Conservation (phyloP, 2,797 vertebrate genomes). For the Catamblyrhynchus diadema region DNA sequence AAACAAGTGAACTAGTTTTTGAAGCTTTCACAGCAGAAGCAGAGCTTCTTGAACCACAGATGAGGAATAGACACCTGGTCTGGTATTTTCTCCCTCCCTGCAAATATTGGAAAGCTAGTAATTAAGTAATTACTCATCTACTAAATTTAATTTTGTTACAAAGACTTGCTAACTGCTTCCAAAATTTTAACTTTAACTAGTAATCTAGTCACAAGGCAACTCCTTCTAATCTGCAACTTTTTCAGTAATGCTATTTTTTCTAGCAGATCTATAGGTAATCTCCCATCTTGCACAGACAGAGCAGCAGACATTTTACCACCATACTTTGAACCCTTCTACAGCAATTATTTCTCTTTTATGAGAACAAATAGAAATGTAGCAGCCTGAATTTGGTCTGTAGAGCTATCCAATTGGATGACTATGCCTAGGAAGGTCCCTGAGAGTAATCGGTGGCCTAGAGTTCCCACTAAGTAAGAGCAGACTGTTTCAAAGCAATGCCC, state of each 20-base stretch:
- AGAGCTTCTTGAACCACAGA: neutral
- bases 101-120: neutral
- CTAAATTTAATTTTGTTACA: neutral
- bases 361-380: neutral
- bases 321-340: neutral
- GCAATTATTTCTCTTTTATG: neutral
- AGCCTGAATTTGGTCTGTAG: neutral
- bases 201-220: neutral
- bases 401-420: fast-evolving
- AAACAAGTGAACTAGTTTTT: neutral
- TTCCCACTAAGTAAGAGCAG: neutral
- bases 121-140: neutral
- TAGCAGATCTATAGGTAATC: neutral
- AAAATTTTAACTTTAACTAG: neutral
- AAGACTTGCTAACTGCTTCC: neutral
- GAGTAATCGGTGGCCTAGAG: fast-evolving
- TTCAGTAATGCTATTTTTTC: neutral
- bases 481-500: neutral
- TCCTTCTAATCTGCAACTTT: neutral
- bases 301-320: neutral
- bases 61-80: neutral
- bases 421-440: fast-evolving
- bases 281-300: neutral
- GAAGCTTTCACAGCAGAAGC: neutral
- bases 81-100: neutral